A percentile compares a stretch with the other conserved stretches of the same genome.
phyloP scores from a whole-genome alignment of 2,113 vertebrate genomes.

The Paedocypris sp. region DNA sequence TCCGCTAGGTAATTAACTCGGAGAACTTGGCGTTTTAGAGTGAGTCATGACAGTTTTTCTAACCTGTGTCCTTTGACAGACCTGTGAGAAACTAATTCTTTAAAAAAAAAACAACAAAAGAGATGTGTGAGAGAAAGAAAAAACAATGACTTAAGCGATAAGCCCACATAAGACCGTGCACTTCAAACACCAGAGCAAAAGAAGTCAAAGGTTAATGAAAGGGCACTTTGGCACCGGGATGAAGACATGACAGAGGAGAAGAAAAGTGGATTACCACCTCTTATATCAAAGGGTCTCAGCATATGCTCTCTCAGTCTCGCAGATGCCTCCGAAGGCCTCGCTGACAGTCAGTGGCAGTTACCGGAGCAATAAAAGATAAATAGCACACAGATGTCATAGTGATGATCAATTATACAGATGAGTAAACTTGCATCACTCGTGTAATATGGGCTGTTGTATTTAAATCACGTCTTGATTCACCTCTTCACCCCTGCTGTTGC shows the following conservation, averaged over 20 bases:
- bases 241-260: conserved; percentile 34
- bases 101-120: conserved; percentile 14
- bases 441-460: neutral
- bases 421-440: conserved; percentile 1
- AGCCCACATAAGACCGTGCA: conserved; percentile 34
- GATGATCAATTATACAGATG: neutral
- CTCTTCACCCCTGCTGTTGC: neutral
- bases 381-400: neutral
- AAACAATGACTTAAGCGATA: conserved; percentile 23
- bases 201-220: conserved; percentile 43
- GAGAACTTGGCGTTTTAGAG: too few relatives aligned
- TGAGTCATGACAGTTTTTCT: conserved; percentile 12
- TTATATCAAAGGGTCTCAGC: conserved; percentile 36
- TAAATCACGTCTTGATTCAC: conserved; percentile 1
- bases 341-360: neutral
- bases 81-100: conserved; percentile 37
- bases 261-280: conserved; percentile 40
- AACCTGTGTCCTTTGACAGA: conserved; percentile 28
- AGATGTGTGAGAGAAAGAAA: neutral
- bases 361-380: neutral
- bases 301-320: neutral
- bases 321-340: neutral
- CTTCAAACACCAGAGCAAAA: conserved; percentile 32
- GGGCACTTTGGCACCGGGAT: conserved; percentile 29
- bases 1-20: too few relatives aligned